Evolutionary conservation across 2,888 invertebrate genomes (phyloP), one percentile per base, ranked within the genome.

Genomic region (Drosophila pseudotakahashii): DNA sequence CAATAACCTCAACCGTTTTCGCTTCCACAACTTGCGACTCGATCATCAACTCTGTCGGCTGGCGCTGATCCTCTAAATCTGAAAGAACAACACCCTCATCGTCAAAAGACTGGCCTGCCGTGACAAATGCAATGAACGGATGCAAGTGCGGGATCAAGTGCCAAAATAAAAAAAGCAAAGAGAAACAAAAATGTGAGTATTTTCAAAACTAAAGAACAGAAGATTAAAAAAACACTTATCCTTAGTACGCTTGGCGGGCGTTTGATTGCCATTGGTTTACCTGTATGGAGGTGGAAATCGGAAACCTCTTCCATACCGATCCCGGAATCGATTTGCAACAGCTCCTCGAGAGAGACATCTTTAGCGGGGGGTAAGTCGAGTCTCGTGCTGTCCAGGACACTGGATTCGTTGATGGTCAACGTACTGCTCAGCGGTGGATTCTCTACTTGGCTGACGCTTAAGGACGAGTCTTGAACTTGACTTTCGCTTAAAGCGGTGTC

Each of bases 81-180:
- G 91, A 84, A 73, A 92, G 89, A 64, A 78, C 90, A 63, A 91
- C 85, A 66, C 91, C 92, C 75, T 92, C 92, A 72, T 91, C 91
- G 72, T 92, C 88, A 57, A 78, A 86, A 67, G 71, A 83, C 62
- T 76, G 88, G 54, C 58, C 81, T 81, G 79, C 68, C 58, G 70
- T 64, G 44, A 50, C 53, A 37, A 42, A 23, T 44, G 54, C 60
- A 60, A 69, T 34, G 36, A 53, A 66, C 48, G 59, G 30, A 69
- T 73, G 61, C 63, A 74, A 75, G 75, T 62, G 52, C 51, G 57
- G 45, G 48, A 57, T 51, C 45, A 85, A 72, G 52, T 50, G 67
- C 63, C 72, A 83, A 72, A 59, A 63, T 66, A 80, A 80, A 45
- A 80, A 80, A 75, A 66, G 68, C 57, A 73, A 61, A 77, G 74